Evolutionary conservation across 2,888 invertebrate genomes (phyloP), one percentile per base, ranked within the genome.

Genomic region (Sabatieria punctata): DNA sequence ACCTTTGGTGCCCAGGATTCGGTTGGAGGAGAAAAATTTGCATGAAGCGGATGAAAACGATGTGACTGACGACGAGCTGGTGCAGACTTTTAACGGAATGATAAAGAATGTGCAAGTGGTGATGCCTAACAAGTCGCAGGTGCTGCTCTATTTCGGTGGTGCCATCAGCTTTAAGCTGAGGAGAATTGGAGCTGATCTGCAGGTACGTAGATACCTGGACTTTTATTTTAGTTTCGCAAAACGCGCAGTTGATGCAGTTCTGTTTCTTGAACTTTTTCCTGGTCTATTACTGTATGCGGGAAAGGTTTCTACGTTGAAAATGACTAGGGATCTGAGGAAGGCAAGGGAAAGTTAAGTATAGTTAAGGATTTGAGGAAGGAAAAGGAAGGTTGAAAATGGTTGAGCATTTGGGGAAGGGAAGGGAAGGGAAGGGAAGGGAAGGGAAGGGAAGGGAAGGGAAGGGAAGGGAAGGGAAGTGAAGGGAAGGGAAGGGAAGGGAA

Each of bases 131-230:
- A 44, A 45, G 23, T 25, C 33, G 35, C 40, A 45, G 4, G 40
- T 48, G 23, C 45, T 48, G 21, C 41, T 19, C 2, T 48, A 46
- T 27, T 46, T 49, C 21, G 26, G 39, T 21, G 15, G 4, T 8
- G 49, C 49, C 11, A n/a, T 4, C 24, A 36, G 13, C 6, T 49
- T 49, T 37, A 22, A 22, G 1, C 30, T 49, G 11, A 19, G 22
- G 4, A 26, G 46, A 21, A 23, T 41, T 18, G 44, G 41, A 11
- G 25, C 25, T 8, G 47, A 47, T 2, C 21, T 47, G 22, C 47
- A 45, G 45, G 45, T 45, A 4, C 22, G 23, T 4, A 4, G 8
- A 37, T 8, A 13, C 37, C 37, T 30, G n/a, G n/a, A n/a, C n/a
- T n/a, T n/a, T n/a, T n/a, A n/a, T n/a, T n/a, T n/a, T n/a, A n/a